Evolutionary conservation across 2,888 invertebrate genomes (phyloP).

Genomic region (Mesopsocus fuscifrons): DNA sequence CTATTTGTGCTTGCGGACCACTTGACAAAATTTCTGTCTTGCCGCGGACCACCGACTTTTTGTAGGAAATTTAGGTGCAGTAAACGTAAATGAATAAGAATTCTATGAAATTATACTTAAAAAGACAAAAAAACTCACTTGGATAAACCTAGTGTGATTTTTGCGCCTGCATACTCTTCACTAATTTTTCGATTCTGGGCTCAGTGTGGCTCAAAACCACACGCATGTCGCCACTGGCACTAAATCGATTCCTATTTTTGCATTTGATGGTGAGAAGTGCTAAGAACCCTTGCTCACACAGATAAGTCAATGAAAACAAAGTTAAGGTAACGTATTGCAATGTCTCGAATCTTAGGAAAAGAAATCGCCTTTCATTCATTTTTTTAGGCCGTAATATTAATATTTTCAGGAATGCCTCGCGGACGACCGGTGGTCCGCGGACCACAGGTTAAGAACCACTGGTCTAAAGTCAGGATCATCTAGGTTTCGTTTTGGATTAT

Average conservation of each 20-base stretch:
- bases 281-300: too few relatives aligned
- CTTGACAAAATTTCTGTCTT: background rate
- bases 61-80: background rate
- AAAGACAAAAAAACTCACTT: background rate
- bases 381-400: background rate
- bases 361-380: too few relatives aligned
- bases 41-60: background rate
- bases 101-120: background rate
- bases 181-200: slow-evolving; percentile 4
- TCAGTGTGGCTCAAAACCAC: background rate
- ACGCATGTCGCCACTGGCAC: background rate
- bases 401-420: background rate
- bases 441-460: background rate
- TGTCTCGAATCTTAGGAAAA: too few relatives aligned
- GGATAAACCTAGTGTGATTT: background rate
- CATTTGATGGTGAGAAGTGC: too few relatives aligned
- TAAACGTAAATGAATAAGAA: background rate
- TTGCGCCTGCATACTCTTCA: slow-evolving; percentile 5
- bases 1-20: background rate
- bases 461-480: too few relatives aligned
- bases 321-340: too few relatives aligned
- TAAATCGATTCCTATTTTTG: background rate
- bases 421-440: background rate
- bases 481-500: too few relatives aligned
- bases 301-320: too few relatives aligned